Conservation (phyloP, 2,113 vertebrate species). For the Gavia stellata region DNA sequence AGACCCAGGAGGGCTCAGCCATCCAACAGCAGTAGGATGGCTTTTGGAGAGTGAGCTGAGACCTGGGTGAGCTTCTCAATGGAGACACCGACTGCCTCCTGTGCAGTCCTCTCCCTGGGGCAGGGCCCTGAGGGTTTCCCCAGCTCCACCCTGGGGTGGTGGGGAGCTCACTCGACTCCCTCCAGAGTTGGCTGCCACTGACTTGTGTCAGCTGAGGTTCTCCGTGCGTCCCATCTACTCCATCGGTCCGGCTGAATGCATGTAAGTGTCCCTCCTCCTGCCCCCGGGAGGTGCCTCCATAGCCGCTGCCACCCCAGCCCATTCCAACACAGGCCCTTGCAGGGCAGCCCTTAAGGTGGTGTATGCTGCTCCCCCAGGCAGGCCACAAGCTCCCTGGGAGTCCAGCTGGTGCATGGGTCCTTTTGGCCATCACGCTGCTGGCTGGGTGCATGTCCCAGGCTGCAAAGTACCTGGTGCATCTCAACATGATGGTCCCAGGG, state of each 20-base stretch:
- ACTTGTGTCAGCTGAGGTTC: not conserved
- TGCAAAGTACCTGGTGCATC: not conserved
- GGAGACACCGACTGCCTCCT: not conserved
- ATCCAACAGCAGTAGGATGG: not conserved
- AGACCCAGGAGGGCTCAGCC: not conserved
- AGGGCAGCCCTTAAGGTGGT: not conserved
- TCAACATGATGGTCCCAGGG: too few relatives aligned
- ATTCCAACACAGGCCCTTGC: not conserved
- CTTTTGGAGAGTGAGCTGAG: not conserved
- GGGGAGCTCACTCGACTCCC: not conserved
- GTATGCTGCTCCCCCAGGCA: not conserved
- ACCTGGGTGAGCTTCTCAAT: accelerated
- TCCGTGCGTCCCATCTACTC: not conserved
- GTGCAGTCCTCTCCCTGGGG: not conserved
- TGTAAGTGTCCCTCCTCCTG: not conserved
- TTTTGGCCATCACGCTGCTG: not conserved
- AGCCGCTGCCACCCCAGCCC: not conserved
- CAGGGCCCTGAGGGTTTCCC: not conserved
- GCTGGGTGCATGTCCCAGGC: not conserved
- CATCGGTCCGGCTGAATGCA: not conserved
- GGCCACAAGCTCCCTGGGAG: not conserved
- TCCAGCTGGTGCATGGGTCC: not conserved
- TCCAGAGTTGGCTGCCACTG: not conserved
- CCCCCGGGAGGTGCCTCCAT: not conserved
- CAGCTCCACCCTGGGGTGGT: too few relatives aligned